Evolutionary conservation across 2,797 vertebrate species (phyloP).

Genomic region (Poecile montanus): DNA sequence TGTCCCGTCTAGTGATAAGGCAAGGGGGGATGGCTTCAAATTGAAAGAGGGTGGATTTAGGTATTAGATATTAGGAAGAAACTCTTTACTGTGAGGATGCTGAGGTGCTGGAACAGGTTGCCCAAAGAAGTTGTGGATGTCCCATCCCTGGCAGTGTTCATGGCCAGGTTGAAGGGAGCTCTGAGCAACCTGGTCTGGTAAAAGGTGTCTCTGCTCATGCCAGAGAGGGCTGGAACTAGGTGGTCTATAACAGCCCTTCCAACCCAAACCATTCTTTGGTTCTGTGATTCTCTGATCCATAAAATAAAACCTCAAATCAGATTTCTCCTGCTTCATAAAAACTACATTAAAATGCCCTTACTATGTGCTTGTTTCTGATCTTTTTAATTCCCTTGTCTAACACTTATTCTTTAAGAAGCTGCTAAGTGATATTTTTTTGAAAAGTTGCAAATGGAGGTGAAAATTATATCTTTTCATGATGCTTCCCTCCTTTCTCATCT

Average conservation of each 20-base stretch:
- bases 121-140: neutral
- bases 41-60: neutral
- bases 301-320: neutral
- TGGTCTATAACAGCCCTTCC: accelerated
- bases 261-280: neutral
- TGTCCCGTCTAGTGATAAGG: too few species aligned
- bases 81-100: neutral
- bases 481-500: neutral
- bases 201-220: neutral
- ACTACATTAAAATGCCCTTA: neutral
- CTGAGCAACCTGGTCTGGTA: neutral
- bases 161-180: too few species aligned
- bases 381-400: neutral
- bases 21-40: neutral
- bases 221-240: accelerated
- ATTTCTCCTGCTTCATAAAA: neutral
- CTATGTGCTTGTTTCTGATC: neutral
- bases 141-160: neutral
- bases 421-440: neutral
- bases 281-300: neutral
- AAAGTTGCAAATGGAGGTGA: neutral
- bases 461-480: conserved; percentile 16
- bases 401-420: neutral
- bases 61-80: neutral
- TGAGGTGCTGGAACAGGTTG: neutral